Conservation (phyloP, 2,888 invertebrate species). For the Drosophila nr. perissopoda region DNA sequence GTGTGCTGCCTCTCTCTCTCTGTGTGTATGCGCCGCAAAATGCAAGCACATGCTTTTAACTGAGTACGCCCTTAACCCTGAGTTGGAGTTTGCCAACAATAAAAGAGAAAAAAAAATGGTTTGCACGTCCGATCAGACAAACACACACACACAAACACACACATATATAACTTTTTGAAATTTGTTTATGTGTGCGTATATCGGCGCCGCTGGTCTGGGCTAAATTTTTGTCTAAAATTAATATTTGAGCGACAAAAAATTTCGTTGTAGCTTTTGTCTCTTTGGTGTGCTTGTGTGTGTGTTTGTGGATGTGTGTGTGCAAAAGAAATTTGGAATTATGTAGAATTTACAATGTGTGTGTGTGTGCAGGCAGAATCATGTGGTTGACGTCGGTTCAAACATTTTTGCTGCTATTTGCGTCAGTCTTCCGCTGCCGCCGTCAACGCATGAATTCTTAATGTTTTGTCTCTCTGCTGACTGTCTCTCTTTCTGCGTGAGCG, state of each 20-base stretch:
- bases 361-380: conserved; percentile 62
- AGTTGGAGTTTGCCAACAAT: conserved; percentile 50
- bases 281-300: conserved; percentile 7
- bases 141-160: conserved; percentile 22
- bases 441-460: conserved; percentile 38
- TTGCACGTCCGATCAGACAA: conserved; percentile 49
- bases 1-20: conserved; percentile 41
- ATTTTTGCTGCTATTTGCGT: conserved; percentile 72
- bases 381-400: conserved; percentile 64
- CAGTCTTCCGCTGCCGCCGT: conserved; percentile 53
- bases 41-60: conserved; percentile 68
- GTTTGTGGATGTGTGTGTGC: conserved; percentile 38
- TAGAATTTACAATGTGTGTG: conserved; percentile 50
- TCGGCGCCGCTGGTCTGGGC: conserved; percentile 59
- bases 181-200: conserved; percentile 43
- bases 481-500: conserved; percentile 32
- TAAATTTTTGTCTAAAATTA: conserved; percentile 75
- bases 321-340: conserved; percentile 74
- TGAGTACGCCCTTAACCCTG: conserved; percentile 69
- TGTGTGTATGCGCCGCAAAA: conserved; percentile 43
- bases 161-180: conserved; percentile 27
- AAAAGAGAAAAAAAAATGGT: conserved; percentile 9
- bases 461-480: conserved; percentile 27
- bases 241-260: conserved; percentile 76
- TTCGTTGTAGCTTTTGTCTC: conserved; percentile 40